Conservation (phyloP, 2,797 vertebrate genomes). For the Darevskia nairensis region DNA sequence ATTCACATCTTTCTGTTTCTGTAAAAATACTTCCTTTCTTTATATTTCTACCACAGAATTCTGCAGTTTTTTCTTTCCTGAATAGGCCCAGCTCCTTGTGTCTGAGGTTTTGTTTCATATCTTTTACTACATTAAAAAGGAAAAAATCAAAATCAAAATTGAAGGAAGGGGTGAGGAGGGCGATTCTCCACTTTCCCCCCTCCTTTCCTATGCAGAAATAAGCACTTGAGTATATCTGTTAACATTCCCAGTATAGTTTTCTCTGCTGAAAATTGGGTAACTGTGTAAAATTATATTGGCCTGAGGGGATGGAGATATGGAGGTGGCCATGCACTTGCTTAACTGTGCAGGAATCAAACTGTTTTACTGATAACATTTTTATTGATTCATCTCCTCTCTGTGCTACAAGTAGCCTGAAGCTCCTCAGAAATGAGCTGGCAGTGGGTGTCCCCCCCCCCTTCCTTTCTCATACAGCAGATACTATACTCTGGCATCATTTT, state of each 20-base stretch:
- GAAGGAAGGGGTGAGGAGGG: neutral
- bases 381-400: constrained; percentile 68
- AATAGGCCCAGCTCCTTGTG: neutral
- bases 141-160: constrained; percentile 17
- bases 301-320: constrained; percentile 66
- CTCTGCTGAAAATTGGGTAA: constrained; percentile 58
- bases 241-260: constrained; percentile 54
- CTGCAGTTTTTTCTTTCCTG: neutral
- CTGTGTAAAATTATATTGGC: constrained; percentile 72
- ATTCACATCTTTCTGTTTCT: neutral
- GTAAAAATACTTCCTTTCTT: neutral
- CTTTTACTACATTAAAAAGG: too few relatives aligned
- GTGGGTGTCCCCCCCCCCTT: neutral
- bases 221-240: constrained; percentile 59
- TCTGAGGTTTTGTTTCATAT: neutral
- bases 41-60: neutral
- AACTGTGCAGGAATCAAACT: constrained; percentile 72
- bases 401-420: constrained; percentile 68
- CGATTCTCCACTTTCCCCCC: rapidly evolving
- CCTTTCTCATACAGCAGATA: constrained; percentile 50
- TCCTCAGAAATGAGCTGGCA: constrained; percentile 51
- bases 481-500: constrained; percentile 49
- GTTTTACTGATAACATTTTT: constrained; percentile 73
- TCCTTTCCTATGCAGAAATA: constrained; percentile 40
- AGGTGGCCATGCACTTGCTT: constrained; percentile 67